Conservation (phyloP, 2,113 vertebrate species). For the Oryzias javanicus region DNA sequence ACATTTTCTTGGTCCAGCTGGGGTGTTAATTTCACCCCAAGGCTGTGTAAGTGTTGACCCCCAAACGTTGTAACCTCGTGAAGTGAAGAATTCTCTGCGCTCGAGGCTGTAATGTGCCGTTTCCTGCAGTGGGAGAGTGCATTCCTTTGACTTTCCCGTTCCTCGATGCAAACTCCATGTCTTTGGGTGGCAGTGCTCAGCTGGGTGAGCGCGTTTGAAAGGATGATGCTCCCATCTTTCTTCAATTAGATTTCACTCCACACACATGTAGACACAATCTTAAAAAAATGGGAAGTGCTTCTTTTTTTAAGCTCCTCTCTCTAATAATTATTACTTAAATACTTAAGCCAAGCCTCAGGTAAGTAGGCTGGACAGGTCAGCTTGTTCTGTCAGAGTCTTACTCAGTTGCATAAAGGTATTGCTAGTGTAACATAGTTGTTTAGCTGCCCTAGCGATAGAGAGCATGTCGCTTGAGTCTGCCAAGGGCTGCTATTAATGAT, state of each 20-base stretch:
- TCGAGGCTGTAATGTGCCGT: conserved; percentile 70
- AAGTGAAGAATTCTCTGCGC: conserved; percentile 74
- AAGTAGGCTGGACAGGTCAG: conserved; percentile 45
- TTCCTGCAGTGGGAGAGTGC: conserved; percentile 69
- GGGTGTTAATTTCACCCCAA: conserved; percentile 78
- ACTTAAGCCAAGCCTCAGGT: conserved; percentile 16
- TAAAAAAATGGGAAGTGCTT: conserved; percentile 2
- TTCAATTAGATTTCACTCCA: conserved; percentile 1
- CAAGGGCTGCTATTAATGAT: conserved; percentile 77
- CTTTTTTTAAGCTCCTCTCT: conserved; percentile 15
- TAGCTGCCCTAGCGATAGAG: conserved; percentile 49
- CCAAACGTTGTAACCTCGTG: conserved; percentile 73
- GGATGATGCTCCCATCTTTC: conserved; percentile 2
- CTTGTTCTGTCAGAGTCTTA: conserved; percentile 66
- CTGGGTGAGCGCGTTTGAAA: conserved; percentile 32
- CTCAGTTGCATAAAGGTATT: conserved; percentile 65
- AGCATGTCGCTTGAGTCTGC: conserved; percentile 69
- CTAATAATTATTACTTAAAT: no score
- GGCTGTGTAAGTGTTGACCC: conserved; percentile 73
- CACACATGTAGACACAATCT: background rate
- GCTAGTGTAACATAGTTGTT: conserved; percentile 52
- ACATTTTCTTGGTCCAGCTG: conserved; percentile 66
- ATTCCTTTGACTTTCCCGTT: conserved; percentile 63
- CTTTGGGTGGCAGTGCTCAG: conserved; percentile 61
- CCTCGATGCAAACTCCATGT: conserved; percentile 50